Percentiles rank a stretch among this genome's conserved stretches.
Evolutionary conservation across 2,797 vertebrate species (phyloP).

Genomic region (Tapera naevia): DNA sequence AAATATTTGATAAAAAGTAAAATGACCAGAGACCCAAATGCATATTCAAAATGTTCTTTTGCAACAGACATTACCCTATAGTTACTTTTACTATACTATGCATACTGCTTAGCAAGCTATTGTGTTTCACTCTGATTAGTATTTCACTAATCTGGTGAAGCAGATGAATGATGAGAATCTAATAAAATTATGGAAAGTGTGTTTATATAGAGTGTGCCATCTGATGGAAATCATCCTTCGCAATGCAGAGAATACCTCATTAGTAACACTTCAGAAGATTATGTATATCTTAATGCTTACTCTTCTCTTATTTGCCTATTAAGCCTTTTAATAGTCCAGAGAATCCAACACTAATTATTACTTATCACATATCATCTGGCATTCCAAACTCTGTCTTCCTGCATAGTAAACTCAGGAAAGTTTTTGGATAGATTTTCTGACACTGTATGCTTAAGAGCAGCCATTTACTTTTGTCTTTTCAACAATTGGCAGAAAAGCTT

Average conservation of each 20-base stretch:
- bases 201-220: conserved; percentile 6
- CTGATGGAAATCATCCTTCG: conserved; percentile 31
- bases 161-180: conserved; percentile 6
- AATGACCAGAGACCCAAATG: background rate
- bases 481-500: conserved; percentile 33
- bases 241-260: conserved; percentile 3
- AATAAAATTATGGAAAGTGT: conserved; percentile 46
- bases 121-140: background rate
- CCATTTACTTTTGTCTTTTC: conserved; percentile 25
- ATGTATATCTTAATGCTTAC: background rate
- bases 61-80: background rate
- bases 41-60: background rate
- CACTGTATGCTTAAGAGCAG: background rate
- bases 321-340: background rate
- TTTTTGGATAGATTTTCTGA: background rate
- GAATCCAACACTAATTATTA: background rate
- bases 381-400: background rate
- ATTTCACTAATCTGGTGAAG: conserved; percentile 31
- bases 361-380: background rate
- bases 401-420: background rate
- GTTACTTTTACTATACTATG: background rate
- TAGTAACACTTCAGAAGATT: conserved; percentile 9
- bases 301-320: conserved; percentile 1
- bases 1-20: background rate
- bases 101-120: conserved; percentile 12